A percentile compares a stretch with the other conserved stretches of the same genome.
phyloP scores from a whole-genome alignment of 2,888 invertebrate species.

The Myathropa florea region DNA sequence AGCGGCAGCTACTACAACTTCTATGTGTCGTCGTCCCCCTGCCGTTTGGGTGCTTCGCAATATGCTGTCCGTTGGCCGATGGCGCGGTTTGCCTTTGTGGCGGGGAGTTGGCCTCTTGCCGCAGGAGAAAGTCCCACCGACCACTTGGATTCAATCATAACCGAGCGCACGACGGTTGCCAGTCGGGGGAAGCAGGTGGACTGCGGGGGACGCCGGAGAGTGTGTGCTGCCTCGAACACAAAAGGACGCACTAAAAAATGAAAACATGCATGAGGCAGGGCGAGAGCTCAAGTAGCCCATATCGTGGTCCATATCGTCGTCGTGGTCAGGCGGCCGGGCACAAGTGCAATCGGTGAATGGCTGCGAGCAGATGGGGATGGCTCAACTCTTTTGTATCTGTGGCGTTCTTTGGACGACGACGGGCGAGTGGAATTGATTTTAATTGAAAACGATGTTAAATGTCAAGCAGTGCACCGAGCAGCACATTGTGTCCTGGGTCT shows the following conservation, averaged over 20 bases:
- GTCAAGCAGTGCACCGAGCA: conserved; percentile 47
- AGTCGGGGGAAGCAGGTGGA: too few relatives aligned
- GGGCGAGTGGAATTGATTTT: conserved; percentile 55
- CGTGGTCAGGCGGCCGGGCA: not conserved
- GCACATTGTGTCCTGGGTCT: conserved; percentile 34
- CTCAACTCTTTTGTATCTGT: not conserved
- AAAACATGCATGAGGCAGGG: not conserved
- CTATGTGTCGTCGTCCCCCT: not conserved
- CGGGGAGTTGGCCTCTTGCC: conserved; percentile 8
- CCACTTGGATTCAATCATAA: conserved; percentile 55
- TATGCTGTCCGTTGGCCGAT: not conserved
- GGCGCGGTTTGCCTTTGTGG: conserved; percentile 38
- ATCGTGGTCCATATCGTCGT: conserved; percentile 3
- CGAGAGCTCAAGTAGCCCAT: conserved; percentile 41
- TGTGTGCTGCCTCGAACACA: conserved; percentile 14
- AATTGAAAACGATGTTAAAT: conserved; percentile 67
- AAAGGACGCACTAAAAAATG: conserved; percentile 28
- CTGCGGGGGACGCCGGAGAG: not conserved
- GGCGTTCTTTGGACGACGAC: conserved; percentile 6
- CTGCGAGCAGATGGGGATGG: conserved; percentile 1
- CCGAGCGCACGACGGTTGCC: not conserved
- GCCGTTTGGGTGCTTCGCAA: not conserved
- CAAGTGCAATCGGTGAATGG: not conserved
- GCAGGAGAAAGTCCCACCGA: not conserved
- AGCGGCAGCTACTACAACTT: too few relatives aligned